Percentiles rank a stretch among this genome's conserved stretches.
phyloP scores from a whole-genome alignment of 1,140 invertebrate genomes.

The Anadara kagoshimensis region DNA sequence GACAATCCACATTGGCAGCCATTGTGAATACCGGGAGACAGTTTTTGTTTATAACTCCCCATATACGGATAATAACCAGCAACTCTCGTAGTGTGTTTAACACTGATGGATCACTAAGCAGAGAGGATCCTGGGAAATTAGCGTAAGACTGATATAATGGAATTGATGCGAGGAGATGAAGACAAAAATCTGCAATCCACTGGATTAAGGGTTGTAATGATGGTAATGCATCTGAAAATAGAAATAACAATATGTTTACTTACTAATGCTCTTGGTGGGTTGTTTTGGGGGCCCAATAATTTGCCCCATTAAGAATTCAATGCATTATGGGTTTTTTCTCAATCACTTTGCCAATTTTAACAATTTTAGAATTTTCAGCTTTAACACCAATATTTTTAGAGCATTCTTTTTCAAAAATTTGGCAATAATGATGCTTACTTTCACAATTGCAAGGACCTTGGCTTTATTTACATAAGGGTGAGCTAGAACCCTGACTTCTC shows the following conservation, averaged over 20 bases:
- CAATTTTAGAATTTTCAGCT: no score
- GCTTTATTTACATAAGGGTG: no score
- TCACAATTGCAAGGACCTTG: no score
- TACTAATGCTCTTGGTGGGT: no score
- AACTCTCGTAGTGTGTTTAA: constrained; percentile 88
- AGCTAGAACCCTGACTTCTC: no score
- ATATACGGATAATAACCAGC: constrained; percentile 90
- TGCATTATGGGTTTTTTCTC: no score
- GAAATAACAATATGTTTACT: neutral
- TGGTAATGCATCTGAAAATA: constrained; percentile 24
- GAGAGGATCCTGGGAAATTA: constrained; percentile 60
- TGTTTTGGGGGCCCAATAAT: no score
- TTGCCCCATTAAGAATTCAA: no score
- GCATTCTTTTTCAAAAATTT: no score
- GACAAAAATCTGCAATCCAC: constrained; percentile 90
- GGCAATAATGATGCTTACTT: no score
- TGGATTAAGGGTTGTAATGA: constrained; percentile 88
- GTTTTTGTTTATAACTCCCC: constrained; percentile 85
- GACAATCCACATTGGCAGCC: constrained; percentile 84
- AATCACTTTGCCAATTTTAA: no score
- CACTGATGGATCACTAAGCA: constrained; percentile 83
- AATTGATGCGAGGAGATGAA: constrained; percentile 86
- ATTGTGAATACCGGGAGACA: constrained; percentile 86
- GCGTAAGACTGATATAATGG: constrained; percentile 74
- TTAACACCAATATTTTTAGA: no score